Evolutionary conservation across 2,797 vertebrate species (phyloP).

Genomic region (Protosalanx chinensis): DNA sequence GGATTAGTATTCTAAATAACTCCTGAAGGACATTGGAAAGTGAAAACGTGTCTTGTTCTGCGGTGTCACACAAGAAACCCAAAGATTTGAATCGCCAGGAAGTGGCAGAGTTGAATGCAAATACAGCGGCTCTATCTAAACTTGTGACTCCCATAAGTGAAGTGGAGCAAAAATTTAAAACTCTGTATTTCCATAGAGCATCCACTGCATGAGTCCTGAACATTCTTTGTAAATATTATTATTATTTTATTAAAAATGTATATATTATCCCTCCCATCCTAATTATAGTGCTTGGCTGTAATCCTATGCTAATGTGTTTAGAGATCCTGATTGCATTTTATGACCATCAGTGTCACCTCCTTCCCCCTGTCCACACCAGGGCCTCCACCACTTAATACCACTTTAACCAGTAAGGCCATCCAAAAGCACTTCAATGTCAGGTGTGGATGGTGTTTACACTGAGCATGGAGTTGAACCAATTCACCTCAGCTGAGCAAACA

Average conservation of each 20-base stretch:
- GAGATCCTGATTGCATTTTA: neutral
- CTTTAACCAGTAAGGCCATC: too few species aligned
- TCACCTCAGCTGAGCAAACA: slow-evolving; percentile 2
- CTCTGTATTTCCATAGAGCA: slow-evolving; percentile 33
- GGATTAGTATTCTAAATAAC: neutral
- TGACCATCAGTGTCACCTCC: neutral
- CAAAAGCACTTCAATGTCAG: too few species aligned
- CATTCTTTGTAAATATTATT: too few species aligned
- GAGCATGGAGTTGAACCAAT: too few species aligned
- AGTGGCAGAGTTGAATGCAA: neutral
- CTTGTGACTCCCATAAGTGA: slow-evolving; percentile 43
- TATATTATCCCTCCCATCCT: neutral
- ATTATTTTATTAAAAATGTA: too few species aligned
- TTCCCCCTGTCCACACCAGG: neutral
- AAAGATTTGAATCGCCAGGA: neutral
- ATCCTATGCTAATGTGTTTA: neutral
- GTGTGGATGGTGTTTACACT: too few species aligned
- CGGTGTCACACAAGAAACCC: neutral
- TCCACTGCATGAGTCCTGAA: too few species aligned
- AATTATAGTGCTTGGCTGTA: neutral
- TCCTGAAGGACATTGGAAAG: slow-evolving; percentile 8
- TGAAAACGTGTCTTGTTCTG: slow-evolving; percentile 9
- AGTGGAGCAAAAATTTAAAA: slow-evolving; percentile 36
- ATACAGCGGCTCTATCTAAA: slow-evolving; percentile 31
- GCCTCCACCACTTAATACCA: neutral